Evolutionary conservation across 2,113 vertebrate genomes (phyloP), one percentile per base, ranked within the genome.

Genomic region (Mungos mungo): DNA sequence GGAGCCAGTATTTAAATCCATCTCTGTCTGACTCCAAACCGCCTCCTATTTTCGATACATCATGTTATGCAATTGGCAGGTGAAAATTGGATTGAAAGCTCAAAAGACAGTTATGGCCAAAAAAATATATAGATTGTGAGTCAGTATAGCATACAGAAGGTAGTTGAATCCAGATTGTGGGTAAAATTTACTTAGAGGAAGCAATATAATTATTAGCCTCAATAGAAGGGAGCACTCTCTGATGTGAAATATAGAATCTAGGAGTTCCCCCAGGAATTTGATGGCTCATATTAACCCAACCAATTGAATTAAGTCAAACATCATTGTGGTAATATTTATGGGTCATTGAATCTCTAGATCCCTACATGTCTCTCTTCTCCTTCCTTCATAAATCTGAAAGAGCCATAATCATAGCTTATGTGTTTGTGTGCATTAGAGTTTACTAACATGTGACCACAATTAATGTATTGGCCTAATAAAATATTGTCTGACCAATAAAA

Each of bases 1-100:
- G 68, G 45, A 38, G 23, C 21, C 69, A 69, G 14, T 77, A 79
- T 91, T 97, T 97, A 97, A 76, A 68, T 87, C 25, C 16, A 72
- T 21, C 54, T 80, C 31, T 88, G 29, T 23, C 15, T 80, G 47
- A 77, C 21, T 93, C 21, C 19, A 92, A 91, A n/a, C 3, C 71
- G 12, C 15, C 35, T 45, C 88, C 27, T 88, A 52, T 89, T 93
- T 89, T 86, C 33, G 91, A 21, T 21, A 82, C 13, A 76, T 66
- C 19, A 41, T 93, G 50, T 0, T 88, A 3, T 80, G 16, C 89
- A 93, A 8, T 0, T 79, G 29, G 27, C 35, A 93, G 29, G 29
- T 82, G 38, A 90, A 98, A 96, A 83, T 2, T 79, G 74, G 35
- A 21, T 45, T 71, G 33, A 33, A 82, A 94, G 10, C 72, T 71